These are phyloP conservation scores for Acipenser transmontanus DNA, from an alignment of 2,797 vertebrate genomes.

Conservation along the genomic window DNA sequence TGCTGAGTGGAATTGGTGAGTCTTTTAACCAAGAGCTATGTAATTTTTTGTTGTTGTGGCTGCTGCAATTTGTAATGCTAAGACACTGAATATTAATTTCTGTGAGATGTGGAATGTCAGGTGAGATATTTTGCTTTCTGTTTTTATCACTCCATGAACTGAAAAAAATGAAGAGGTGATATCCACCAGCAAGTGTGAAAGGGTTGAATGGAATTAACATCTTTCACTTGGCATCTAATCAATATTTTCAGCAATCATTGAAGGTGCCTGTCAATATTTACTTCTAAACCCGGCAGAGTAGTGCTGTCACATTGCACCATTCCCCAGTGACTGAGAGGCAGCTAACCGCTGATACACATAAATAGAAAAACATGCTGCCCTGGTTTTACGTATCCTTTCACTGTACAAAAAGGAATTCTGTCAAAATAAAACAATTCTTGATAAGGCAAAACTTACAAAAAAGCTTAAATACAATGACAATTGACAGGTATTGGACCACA, in stretches of 20 bases:
- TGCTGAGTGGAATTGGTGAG: slow-evolving; percentile 39
- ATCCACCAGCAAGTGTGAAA: slow-evolving; percentile 19
- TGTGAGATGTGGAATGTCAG: slow-evolving; percentile 1
- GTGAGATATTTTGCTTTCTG: not conserved
- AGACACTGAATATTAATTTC: slow-evolving; percentile 15
- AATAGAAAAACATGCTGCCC: not conserved
- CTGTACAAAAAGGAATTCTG: too few relatives aligned
- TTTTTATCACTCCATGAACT: not conserved
- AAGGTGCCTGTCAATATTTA: slow-evolving; percentile 56
- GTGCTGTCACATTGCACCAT: slow-evolving; percentile 41
- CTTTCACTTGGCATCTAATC: slow-evolving; percentile 40
- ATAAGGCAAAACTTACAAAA: too few relatives aligned
- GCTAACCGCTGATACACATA: not conserved
- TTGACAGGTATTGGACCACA: too few relatives aligned
- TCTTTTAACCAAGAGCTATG: slow-evolving; percentile 32
- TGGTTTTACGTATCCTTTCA: too few relatives aligned
- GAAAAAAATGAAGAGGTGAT: not conserved
- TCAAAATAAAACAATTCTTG: too few relatives aligned
- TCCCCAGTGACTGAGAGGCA: slow-evolving; percentile 20
- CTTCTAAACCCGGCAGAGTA: slow-evolving; percentile 39
- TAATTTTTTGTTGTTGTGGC: too few relatives aligned
- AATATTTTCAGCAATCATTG: slow-evolving; percentile 45
- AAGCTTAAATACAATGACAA: too few relatives aligned
- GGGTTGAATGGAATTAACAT: slow-evolving; percentile 43
- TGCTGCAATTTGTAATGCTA: not conserved